Base-by-base conservation (phyloP, 2,888 invertebrate genomes). In the Rhagonycha fulva region DNA sequence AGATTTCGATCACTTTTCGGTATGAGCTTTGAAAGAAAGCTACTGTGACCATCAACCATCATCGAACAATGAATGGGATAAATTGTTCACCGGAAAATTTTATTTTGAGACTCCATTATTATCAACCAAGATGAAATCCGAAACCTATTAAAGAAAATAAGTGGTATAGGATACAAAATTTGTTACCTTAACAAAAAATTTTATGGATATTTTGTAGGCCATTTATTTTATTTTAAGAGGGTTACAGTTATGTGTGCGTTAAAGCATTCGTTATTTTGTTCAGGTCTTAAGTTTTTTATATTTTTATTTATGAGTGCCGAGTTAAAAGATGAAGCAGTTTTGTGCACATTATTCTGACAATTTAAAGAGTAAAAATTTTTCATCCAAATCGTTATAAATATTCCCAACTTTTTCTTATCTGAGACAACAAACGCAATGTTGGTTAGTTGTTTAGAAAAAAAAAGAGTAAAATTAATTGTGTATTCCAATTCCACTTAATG, bases 241-340 rank as follows among this genome's bases (percentile, higher is more conserved):
- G 70, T 70, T 63, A 69, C 69, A 69, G 68, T 74, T 69, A 69
- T 69, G 69, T 66, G 72, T 72, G 67, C 72, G 72, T 72, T 72
- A 72, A 68, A 68, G 70, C 74, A 70, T 74, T 74, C 70, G 70
- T 74, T 74, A 74, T 74, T 70, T 70, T 74, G 66, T 74, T 74
- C 72, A 67, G 72, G 74, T 30, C 74, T 69, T 74, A 74, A 74
- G 71, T 75, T 75, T 75, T 75, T 75, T 75, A 75, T 75, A 71
- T 71, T 71, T 70, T 75, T 75, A 75, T 75, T 75, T 75, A 75
- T 75, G 70, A 70, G 68, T 19, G 19, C 11, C 69, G 71, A 68
- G 70, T 71, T 75, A 71, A 71, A 67, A 67, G 74, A 74, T 74
- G 68, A 74, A 74, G 70, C 62, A 69, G 69, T 70, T 74, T 66